These are phyloP conservation scores for Chrysaora quinquecirrha DNA, from an alignment of 30 jellyfish, hydroid and myxozoan species.

Conservation along the genomic window DNA sequence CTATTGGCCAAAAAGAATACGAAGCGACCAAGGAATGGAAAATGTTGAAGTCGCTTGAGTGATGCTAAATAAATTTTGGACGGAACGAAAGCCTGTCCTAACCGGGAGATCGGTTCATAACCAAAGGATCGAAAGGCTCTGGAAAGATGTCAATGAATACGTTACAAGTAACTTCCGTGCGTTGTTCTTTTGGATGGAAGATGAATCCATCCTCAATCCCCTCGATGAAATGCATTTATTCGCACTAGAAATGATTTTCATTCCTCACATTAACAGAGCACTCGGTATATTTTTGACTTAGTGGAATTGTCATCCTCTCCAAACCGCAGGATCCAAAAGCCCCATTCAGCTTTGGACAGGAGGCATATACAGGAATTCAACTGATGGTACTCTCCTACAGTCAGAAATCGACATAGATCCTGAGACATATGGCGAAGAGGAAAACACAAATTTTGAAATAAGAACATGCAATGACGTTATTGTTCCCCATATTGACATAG, in stretches of 20 bases:
- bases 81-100: constrained; percentile 32
- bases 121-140: constrained; percentile 25
- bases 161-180: constrained; percentile 25
- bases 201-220: constrained; percentile 9
- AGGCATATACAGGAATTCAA: constrained; percentile 16
- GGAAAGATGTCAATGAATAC: constrained; percentile 32
- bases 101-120: constrained; percentile 39
- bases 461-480: constrained; percentile 25
- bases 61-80: constrained; percentile 29
- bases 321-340: constrained; percentile 32
- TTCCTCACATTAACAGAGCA: constrained; percentile 30
- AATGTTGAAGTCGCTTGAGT: constrained; percentile 24
- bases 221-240: constrained; percentile 19
- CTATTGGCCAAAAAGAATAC: constrained; percentile 29
- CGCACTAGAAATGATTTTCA: constrained; percentile 17
- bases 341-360: constrained; percentile 45
- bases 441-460: neutral
- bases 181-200: constrained; percentile 33
- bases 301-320: constrained; percentile 33
- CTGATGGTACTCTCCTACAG: constrained; percentile 20
- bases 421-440: constrained; percentile 33
- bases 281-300: constrained; percentile 2
- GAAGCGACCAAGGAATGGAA: constrained; percentile 51
- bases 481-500: constrained; percentile 15
- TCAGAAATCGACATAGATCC: constrained; percentile 32